Base-by-base conservation (phyloP, 1,140 invertebrate species). In the Procambarus virginalis region DNA sequence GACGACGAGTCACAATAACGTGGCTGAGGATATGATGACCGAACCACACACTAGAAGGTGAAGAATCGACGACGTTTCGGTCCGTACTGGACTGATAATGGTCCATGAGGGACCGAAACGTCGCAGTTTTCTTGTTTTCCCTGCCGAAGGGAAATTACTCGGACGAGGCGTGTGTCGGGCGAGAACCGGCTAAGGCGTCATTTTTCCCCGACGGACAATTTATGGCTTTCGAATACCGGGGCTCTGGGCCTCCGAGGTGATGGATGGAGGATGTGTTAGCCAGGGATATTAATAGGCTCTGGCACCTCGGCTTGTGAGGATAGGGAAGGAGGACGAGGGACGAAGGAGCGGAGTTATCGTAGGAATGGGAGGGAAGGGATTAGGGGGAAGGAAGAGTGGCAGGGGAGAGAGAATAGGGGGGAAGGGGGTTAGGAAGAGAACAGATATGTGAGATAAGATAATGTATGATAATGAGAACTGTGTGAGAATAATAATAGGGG, bases 221-320 rank as follows among this genome's bases (percentile, higher is more conserved):
- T 81, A 81, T 81, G 49, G 49, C 55, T 60, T 81, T 60, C 51
- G 51, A 81, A 81, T 60, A 58, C 79, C 79, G 79, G 34, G 58
- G 79, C n/a, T 45, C 48, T 22, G 55, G 79, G 55, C 51, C 12
- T n/a, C 79, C 45, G 34, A 48, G 79, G 79, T 60, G 79, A 81
- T 58, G 55, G 79, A 81, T 81, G 79, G 79, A 9, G 79, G 79
- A 60, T 81, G 58, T 60, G 79, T 81, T 81, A 60, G 79, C 79
- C 79, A 45, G 51, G 77, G 79, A 60, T 81, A 81, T 81, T 81
- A 81, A 81, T 81, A 81, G 79, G 51, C 48, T 5, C 34, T 9
- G 45, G 76, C 17, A 22, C 48, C 10, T 49, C 10, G 49, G 78
- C 48, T n/a, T 58, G 12, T 1, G 76, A 22, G 10, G 76, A 48